A percentile compares a stretch with the other conserved stretches of the same genome.
These are phyloP conservation scores for Porites rus DNA, from an alignment of 92 coral and sea anemone genomes.

Conservation along the genomic window DNA sequence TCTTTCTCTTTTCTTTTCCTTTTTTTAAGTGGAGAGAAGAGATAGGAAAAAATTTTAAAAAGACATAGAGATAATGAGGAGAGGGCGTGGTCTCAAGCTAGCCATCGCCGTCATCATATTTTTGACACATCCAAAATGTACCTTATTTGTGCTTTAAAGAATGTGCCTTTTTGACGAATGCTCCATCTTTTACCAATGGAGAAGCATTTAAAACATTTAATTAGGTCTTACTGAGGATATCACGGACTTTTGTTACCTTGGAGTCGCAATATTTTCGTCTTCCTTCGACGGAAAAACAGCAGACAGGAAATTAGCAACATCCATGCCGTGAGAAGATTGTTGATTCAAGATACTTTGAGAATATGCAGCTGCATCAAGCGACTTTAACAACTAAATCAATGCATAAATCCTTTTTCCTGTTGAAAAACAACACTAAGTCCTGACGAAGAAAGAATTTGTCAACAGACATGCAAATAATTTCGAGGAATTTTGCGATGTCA, in stretches of 20 bases:
- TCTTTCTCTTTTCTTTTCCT: too few species aligned
- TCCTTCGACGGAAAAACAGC: constrained; percentile 85
- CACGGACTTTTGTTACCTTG: constrained; percentile 63
- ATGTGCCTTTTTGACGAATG: too few species aligned
- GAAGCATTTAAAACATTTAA: too few species aligned
- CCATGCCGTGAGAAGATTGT: constrained; percentile 78
- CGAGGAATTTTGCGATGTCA: neutral
- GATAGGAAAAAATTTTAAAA: too few species aligned
- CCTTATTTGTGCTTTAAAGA: too few species aligned
- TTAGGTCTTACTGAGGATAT: too few species aligned
- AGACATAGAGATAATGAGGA: too few species aligned
- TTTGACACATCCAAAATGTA: too few species aligned
- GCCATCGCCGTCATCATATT: too few species aligned
- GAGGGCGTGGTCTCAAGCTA: too few species aligned
- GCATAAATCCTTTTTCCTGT: neutral
- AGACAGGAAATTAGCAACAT: constrained; percentile 84
- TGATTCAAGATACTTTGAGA: neutral
- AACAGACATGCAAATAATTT: neutral
- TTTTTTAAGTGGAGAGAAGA: too few species aligned
- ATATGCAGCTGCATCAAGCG: neutral
- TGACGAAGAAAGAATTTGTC: neutral
- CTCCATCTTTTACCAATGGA: neutral
- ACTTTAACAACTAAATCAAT: neutral
- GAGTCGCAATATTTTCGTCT: constrained; percentile 84
- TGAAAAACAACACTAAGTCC: neutral